These are phyloP conservation scores for Patiria miniata DNA, from an alignment of 35 echinoderm and acorn worm genomes.

Conservation along the genomic window DNA sequence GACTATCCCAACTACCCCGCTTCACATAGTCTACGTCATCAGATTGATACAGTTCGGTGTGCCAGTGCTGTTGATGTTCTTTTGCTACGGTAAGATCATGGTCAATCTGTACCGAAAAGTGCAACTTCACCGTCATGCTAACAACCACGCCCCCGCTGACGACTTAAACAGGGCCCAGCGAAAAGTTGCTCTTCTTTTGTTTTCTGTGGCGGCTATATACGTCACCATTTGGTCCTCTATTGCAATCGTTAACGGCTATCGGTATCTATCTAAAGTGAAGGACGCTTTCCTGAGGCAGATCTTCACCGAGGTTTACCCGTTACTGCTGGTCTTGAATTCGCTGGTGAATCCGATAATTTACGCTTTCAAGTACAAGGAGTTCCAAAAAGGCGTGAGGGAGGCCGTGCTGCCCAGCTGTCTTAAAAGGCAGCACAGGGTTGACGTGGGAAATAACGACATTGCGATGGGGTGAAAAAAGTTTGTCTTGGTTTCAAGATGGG, in stretches of 20 bases:
- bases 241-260: slow-evolving; percentile 64
- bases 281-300: slow-evolving; percentile 37
- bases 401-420: background rate
- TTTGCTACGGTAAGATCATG: slow-evolving; percentile 74
- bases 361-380: slow-evolving; percentile 84
- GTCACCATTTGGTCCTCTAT: slow-evolving; percentile 73
- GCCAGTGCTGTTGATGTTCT: slow-evolving; percentile 59
- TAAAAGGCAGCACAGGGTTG: background rate
- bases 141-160: slow-evolving; percentile 41
- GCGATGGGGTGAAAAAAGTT: too few relatives aligned
- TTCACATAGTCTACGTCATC: slow-evolving; percentile 63
- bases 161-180: slow-evolving; percentile 63
- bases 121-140: background rate
- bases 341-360: slow-evolving; percentile 91
- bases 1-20: background rate
- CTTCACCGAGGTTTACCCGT: slow-evolving; percentile 63
- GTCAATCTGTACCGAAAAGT: slow-evolving; percentile 59
- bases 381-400: slow-evolving; percentile 71
- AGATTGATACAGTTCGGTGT: slow-evolving; percentile 67
- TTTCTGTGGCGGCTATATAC: slow-evolving; percentile 66
- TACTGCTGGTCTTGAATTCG: slow-evolving; percentile 76
- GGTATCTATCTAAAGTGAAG: slow-evolving; percentile 11
- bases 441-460: background rate
- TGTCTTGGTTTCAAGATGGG: too few relatives aligned
- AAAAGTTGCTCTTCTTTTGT: slow-evolving; percentile 69